phyloP scores from a whole-genome alignment of 53 echinoderm and acorn worm species.

The Astropecten irregularis region DNA sequence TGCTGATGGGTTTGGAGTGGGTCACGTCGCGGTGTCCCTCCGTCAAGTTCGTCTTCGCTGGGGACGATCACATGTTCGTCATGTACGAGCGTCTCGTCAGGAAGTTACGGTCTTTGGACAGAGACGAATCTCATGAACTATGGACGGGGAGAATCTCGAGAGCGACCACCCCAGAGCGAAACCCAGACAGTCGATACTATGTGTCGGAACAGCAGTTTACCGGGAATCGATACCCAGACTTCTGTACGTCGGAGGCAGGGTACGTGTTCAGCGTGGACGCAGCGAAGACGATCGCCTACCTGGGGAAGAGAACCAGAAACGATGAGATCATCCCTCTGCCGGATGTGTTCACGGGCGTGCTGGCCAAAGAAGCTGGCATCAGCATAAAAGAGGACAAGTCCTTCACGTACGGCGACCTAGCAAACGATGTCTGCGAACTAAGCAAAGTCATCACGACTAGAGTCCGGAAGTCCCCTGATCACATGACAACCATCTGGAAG shows the following conservation, averaged over 20 bases:
- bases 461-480: conserved; percentile 58
- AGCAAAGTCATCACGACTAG: conserved; percentile 71
- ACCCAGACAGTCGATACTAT: conserved; percentile 67
- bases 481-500: conserved; percentile 56
- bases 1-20: conserved; percentile 75
- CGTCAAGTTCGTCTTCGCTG: conserved; percentile 75
- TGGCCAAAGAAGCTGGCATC: conserved; percentile 71
- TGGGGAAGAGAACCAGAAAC: conserved; percentile 61
- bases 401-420: conserved; percentile 66
- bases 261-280: conserved; percentile 74
- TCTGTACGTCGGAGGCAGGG: conserved; percentile 80
- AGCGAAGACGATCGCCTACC: conserved; percentile 41
- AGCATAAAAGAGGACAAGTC: conserved; percentile 57
- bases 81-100: conserved; percentile 74
- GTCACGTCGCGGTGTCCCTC: conserved; percentile 56
- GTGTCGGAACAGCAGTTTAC: conserved; percentile 58
- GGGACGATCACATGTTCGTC: conserved; percentile 81
- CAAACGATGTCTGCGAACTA: conserved; percentile 65
- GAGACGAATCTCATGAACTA: conserved; percentile 54
- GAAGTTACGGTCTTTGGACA: conserved; percentile 53
- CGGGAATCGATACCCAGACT: conserved; percentile 63
- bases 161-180: conserved; percentile 61
- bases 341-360: conserved; percentile 75
- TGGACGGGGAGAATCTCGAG: conserved; percentile 72
- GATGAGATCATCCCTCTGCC: conserved; percentile 68